Conservation (phyloP, 2,113 vertebrate genomes). For the Daboia siamensis region DNA sequence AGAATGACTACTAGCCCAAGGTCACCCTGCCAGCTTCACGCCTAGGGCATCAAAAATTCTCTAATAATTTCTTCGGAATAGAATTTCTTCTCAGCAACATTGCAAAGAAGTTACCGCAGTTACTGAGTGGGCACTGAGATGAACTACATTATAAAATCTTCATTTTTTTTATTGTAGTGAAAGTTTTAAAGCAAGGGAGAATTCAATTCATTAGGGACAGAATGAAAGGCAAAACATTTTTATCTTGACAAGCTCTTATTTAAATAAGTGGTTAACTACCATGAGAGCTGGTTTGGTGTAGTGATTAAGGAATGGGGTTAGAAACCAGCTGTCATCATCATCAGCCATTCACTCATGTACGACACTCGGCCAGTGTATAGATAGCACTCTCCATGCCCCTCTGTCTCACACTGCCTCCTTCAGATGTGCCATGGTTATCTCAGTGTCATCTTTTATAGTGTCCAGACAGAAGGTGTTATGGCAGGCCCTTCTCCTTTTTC, state of each 20-base stretch:
- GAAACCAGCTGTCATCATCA: background rate
- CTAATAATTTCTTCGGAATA: background rate
- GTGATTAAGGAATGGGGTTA: background rate
- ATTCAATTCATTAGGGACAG: background rate
- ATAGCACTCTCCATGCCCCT: background rate
- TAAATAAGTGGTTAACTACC: background rate
- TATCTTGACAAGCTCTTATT: background rate
- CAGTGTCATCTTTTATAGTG: background rate
- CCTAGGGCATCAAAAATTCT: background rate
- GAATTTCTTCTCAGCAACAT: background rate
- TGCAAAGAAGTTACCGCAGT: background rate
- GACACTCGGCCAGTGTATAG: background rate
- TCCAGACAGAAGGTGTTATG: background rate
- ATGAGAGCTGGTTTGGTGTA: background rate
- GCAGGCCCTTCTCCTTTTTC: background rate
- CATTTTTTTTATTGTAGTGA: background rate
- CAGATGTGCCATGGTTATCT: background rate
- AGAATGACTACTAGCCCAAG: background rate
- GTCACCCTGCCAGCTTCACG: background rate
- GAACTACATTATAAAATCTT: background rate
- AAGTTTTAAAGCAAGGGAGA: background rate
- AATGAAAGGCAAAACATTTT: background rate
- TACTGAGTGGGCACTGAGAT: background rate
- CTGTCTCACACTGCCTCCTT: background rate
- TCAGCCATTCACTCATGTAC: background rate